phyloP scores from a whole-genome alignment of 2,888 invertebrate species.

The Cryptus viduatorius region DNA sequence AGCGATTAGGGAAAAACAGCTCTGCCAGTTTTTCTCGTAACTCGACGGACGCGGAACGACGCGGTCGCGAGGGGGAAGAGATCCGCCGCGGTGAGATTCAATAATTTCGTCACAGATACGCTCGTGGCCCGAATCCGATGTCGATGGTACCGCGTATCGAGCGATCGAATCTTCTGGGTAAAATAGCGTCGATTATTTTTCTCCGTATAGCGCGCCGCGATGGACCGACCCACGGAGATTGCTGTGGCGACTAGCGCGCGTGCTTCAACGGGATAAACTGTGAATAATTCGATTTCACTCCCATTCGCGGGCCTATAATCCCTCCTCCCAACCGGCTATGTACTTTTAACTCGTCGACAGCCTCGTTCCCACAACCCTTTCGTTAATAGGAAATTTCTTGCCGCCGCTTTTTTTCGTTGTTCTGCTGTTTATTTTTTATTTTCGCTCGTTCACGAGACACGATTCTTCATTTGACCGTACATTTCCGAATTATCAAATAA shows the following conservation, averaged over 20 bases:
- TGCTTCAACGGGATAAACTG: conserved; percentile 68
- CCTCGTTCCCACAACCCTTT: conserved; percentile 36
- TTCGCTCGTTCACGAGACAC: neutral
- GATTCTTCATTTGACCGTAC: neutral
- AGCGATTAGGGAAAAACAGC: conserved; percentile 48
- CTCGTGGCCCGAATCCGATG: conserved; percentile 73
- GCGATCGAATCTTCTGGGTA: conserved; percentile 43
- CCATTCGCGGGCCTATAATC: conserved; percentile 52
- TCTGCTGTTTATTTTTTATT: neutral
- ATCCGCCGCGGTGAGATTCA: conserved; percentile 53
- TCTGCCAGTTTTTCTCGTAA: conserved; percentile 2
- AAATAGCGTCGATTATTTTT: conserved; percentile 38
- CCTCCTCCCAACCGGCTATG: neutral
- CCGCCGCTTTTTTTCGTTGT: neutral
- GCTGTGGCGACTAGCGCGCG: conserved; percentile 52
- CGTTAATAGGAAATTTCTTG: conserved; percentile 24
- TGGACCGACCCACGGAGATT: conserved; percentile 33
- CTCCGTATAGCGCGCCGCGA: conserved; percentile 7
- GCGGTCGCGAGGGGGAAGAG: neutral
- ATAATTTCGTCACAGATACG: conserved; percentile 79
- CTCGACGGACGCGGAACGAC: conserved; percentile 6
- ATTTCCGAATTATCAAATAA: neutral
- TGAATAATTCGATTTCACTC: conserved; percentile 69
- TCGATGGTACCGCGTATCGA: conserved; percentile 53
- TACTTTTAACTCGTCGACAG: conserved; percentile 5